Base-by-base conservation (phyloP, 2,113 vertebrate species). In the Acrocephalus arundinaceus region DNA sequence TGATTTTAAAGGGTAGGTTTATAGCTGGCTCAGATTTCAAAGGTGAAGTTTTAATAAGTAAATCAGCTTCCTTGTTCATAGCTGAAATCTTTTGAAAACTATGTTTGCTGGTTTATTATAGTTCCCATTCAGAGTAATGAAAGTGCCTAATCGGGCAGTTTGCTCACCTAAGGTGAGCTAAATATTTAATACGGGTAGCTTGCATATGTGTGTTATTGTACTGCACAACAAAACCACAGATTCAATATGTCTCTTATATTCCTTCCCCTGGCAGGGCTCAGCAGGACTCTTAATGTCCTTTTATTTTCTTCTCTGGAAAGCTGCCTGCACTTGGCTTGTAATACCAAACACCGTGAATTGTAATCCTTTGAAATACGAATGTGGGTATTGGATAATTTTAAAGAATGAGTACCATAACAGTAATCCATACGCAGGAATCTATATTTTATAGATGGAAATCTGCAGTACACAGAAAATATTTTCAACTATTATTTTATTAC, bases 251-350 rank as follows among this genome's bases (percentile, higher is more conserved):
- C 83, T 57, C 79, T 88, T 81, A 15, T 4, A 35, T 62, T 95
- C 46, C 65, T 77, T 92, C n/a, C 67, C 55, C 72, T 62, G 37
- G 55, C 75, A 92, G 41, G 81, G 84, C 59, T 77, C 88, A 86
- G 85, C 75, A 65, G 41, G 82, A 19, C 39, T 76, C 43, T 83
- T 90, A 62, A 85, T 78, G 80, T 78, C 84, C 77, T 68, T 91
- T 87, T 72, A 68, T 93, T 88, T 94, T 86, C 51, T 77, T 62
- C 35, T 84, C 61, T 96, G 88, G 73, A 90, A 90, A 77, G 65
- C 77, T 93, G 76, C 83, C 61, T 90, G 28, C 66, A 21, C 30
- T 63, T 88, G 52, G 62, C 55, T 84, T 90, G 28, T 82, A 37
- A 89, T 83, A 51, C 35, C 67, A 78, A 93, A 78, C 51, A 43